Percentiles rank a stretch among this genome's conserved stretches.
Evolutionary conservation across 1,140 invertebrate species (phyloP).

Genomic region (Diorhabda elongata): DNA sequence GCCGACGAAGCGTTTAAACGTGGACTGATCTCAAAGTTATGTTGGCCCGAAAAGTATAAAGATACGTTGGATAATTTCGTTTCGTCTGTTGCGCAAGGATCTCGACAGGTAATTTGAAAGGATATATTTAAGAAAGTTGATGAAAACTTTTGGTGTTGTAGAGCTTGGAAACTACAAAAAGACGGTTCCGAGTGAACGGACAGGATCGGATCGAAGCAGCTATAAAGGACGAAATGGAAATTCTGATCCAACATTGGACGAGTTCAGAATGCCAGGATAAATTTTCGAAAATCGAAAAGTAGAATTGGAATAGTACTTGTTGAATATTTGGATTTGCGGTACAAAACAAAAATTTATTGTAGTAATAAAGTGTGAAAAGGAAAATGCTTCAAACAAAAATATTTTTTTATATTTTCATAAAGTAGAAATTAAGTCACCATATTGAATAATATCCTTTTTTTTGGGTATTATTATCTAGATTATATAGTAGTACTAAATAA

Average conservation of each 20-base stretch:
- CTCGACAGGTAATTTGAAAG: slow-evolving; percentile 54
- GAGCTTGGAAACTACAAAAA: slow-evolving; percentile 54
- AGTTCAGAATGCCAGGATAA: slow-evolving; percentile 57
- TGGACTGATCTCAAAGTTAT: slow-evolving; percentile 66
- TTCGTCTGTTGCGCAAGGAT: slow-evolving; percentile 60
- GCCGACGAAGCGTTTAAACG: slow-evolving; percentile 64
- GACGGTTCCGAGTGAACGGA: slow-evolving; percentile 53
- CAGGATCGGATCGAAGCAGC: slow-evolving; percentile 52
- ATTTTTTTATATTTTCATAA: slow-evolving; percentile 25
- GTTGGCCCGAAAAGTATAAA: slow-evolving; percentile 67
- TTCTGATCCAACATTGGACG: slow-evolving; percentile 62
- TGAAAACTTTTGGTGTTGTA: slow-evolving; percentile 22
- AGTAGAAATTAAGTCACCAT: slow-evolving; percentile 7
- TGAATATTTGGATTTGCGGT: slow-evolving; percentile 9
- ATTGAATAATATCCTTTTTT: slow-evolving; percentile 11
- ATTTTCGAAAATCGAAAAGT: slow-evolving; percentile 35
- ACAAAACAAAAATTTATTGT: slow-evolving; percentile 16
- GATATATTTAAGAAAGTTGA: slow-evolving; percentile 2
- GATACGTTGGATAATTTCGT: slow-evolving; percentile 62
- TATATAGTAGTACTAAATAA: slow-evolving; percentile 10
- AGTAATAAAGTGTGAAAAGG: slow-evolving; percentile 4
- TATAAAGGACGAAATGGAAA: slow-evolving; percentile 57
- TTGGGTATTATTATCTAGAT: slow-evolving; percentile 14
- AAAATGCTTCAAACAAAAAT: slow-evolving; percentile 10
- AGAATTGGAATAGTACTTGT: neutral